Evolutionary conservation across 2,888 invertebrate genomes (phyloP), one percentile per base, ranked within the genome.

Genomic region (Drosophila peninsularis): DNA sequence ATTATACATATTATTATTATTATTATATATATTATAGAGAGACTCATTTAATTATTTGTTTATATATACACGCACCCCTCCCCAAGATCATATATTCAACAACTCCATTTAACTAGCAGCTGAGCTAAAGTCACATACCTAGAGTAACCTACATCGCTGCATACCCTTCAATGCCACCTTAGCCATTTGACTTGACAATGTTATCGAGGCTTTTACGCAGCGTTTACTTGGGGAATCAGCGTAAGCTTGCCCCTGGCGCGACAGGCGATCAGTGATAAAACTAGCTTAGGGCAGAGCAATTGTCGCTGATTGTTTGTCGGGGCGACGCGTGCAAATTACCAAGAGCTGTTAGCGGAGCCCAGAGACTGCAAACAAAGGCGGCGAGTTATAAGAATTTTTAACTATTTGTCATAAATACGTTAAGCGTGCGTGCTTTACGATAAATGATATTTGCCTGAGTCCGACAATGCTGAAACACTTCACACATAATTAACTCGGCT

Each of bases 201-300:
- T 49, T 69, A 49, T 69, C 62, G 49, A 19, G 11, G n/a, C 36
- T 24, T 69, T 78, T 58, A 19, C 19, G 14, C 41, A 39, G 50
- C 69, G 66, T 61, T 62, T 60, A 57, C 39, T 49, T 62, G 37
- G 36, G 39, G 71, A 65, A 56, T 45, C 50, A 53, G 37, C 55
- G 60, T 50, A 19, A 17, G 69, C 39, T 45, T 67, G 55, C 73
- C 74, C 56, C 67, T 52, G 78, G 41, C 55, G 62, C 63, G 78
- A 64, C 81, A 69, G 73, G 60, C 62, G 63, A 66, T 78, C 56
- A 71, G 36, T 66, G 77, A 56, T 55, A 52, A 81, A 80, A 72
- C 58, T 45, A 42, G 80, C 80, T 76, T 68, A 63, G 52, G 57
- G 39, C 56, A 56, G n/a, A 14, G 65, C 81, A 80, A 79, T 79